Conservation (phyloP, 2,113 vertebrate genomes). For the Megaleporinus macrocephalus region DNA sequence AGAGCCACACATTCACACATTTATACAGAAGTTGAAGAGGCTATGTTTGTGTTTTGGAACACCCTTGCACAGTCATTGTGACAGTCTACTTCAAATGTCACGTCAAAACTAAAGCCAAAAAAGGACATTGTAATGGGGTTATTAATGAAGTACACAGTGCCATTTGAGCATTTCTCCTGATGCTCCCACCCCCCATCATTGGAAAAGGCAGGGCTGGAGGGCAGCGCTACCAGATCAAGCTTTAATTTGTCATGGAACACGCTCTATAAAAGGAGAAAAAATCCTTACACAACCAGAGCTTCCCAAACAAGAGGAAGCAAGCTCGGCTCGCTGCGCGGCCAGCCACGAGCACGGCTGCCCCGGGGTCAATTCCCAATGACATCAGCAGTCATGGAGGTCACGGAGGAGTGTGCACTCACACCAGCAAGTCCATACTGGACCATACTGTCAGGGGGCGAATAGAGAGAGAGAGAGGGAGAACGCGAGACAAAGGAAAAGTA, state of each 20-base stretch:
- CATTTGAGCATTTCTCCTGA: neutral
- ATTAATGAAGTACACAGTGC: slow-evolving; percentile 45
- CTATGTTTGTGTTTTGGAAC: slow-evolving; percentile 22
- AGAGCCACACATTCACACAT: neutral
- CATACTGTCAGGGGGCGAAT: slow-evolving; percentile 30
- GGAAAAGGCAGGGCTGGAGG: slow-evolving; percentile 42
- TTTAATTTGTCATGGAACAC: slow-evolving; percentile 59
- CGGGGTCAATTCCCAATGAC: slow-evolving; percentile 66
- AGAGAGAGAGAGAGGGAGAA: slow-evolving; percentile 32
- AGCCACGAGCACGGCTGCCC: slow-evolving; percentile 60
- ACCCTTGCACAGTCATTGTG: slow-evolving; percentile 27
- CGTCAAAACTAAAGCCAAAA: neutral
- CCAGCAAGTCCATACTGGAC: slow-evolving; percentile 43
- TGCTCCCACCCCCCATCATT: neutral
- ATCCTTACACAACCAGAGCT: slow-evolving; percentile 32
- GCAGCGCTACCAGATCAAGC: slow-evolving; percentile 43
- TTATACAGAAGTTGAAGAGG: neutral
- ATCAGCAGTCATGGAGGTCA: slow-evolving; percentile 54
- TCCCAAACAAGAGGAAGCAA: slow-evolving; percentile 66
- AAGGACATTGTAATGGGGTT: slow-evolving; percentile 52
- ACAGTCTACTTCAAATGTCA: neutral
- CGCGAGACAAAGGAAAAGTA: slow-evolving; percentile 73
- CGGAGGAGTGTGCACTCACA: slow-evolving; percentile 55
- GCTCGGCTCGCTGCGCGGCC: slow-evolving; percentile 57
- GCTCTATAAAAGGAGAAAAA: slow-evolving; percentile 67